Evolutionary conservation across 2,797 vertebrate genomes (phyloP).

Genomic region (Dallia pectoralis): DNA sequence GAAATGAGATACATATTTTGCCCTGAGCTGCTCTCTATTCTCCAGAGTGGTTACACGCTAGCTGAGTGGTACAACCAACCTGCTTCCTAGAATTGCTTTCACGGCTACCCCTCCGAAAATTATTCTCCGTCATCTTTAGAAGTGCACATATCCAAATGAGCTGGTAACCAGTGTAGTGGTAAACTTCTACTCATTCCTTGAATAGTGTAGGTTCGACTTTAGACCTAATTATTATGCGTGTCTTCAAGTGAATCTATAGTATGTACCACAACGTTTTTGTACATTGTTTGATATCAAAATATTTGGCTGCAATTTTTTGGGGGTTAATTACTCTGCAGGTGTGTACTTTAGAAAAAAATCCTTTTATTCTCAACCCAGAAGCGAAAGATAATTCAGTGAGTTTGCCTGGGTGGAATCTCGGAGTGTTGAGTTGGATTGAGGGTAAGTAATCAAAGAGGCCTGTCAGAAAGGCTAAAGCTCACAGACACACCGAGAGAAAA

Average conservation of each 20-base stretch:
- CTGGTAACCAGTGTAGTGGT: conserved; percentile 26
- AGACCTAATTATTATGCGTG: background rate
- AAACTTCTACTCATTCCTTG: conserved; percentile 40
- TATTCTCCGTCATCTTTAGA: conserved; percentile 53
- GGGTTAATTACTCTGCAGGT: background rate
- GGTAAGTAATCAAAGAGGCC: background rate
- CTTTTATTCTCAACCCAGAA: background rate
- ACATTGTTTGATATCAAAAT: background rate
- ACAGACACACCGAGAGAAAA: background rate
- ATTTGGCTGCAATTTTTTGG: background rate
- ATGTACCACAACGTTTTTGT: background rate
- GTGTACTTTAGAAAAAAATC: background rate
- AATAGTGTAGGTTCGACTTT: background rate
- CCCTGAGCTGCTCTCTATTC: background rate
- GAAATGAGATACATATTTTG: background rate
- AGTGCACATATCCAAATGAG: conserved; percentile 47
- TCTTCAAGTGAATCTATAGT: background rate
- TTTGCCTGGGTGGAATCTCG: background rate
- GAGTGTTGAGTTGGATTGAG: background rate
- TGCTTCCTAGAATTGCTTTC: conserved; percentile 42
- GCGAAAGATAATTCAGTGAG: background rate
- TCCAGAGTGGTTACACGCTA: background rate
- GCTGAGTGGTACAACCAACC: conserved; percentile 36
- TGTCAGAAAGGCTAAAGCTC: background rate
- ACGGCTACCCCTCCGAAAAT: conserved; percentile 43